These are phyloP conservation scores for Apotomis capreana DNA, from an alignment of 2,888 invertebrate species.

Conservation along the genomic window DNA sequence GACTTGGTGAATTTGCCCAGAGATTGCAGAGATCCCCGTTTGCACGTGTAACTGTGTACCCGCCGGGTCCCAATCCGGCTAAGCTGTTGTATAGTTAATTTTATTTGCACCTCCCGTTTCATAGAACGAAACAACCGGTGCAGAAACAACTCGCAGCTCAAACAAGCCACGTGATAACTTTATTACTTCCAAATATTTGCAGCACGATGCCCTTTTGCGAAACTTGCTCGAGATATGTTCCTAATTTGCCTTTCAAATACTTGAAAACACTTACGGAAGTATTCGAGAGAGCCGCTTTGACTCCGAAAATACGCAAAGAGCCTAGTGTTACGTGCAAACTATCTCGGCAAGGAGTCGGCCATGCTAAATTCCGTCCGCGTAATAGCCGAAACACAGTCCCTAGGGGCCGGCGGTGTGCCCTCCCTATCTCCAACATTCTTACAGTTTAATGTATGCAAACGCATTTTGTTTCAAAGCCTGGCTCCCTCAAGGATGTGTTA, in stretches of 20 bases:
- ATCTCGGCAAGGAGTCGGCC: conserved; percentile 71
- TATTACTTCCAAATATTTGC: conserved; percentile 72
- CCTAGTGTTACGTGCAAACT: conserved; percentile 79
- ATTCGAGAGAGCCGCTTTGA: conserved; percentile 73
- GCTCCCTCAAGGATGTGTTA: conserved; percentile 78
- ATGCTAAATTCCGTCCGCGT: conserved; percentile 79
- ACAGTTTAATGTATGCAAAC: conserved; percentile 84
- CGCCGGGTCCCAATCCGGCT: conserved; percentile 65
- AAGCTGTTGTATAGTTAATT: conserved; percentile 65
- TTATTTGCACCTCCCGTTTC: conserved; percentile 59
- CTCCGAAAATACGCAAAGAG: conserved; percentile 75
- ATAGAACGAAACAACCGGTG: conserved; percentile 51
- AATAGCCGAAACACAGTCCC: conserved; percentile 81
- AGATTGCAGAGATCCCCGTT: conserved; percentile 59
- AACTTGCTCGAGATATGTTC: conserved; percentile 69
- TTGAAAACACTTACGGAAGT: conserved; percentile 72
- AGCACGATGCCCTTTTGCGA: conserved; percentile 53
- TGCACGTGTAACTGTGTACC: conserved; percentile 51
- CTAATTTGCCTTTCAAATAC: conserved; percentile 82
- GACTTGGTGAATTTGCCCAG: conserved; percentile 61
- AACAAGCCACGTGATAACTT: conserved; percentile 55
- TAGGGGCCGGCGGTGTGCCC: conserved; percentile 70
- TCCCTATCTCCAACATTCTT: conserved; percentile 81
- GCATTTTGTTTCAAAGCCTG: conserved; percentile 83
- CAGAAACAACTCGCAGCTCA: conserved; percentile 45